These are phyloP conservation scores for Drepana arcuata DNA, from an alignment of 1,140 invertebrate species.

Conservation along the genomic window DNA sequence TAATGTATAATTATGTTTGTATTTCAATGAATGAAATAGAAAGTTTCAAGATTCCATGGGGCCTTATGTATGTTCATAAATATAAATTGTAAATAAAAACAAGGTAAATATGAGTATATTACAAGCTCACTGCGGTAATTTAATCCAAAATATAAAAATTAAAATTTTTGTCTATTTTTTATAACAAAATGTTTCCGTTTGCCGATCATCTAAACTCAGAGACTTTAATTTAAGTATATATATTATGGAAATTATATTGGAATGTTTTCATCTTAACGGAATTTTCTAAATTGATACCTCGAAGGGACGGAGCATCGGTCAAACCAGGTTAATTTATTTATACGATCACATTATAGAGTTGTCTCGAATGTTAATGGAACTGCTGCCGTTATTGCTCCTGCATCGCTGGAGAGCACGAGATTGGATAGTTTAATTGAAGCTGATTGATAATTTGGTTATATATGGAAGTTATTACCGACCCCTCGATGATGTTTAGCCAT, in stretches of 20 bases:
- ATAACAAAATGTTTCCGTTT: too few relatives aligned
- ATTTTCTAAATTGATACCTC: neutral
- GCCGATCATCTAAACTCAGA: too few relatives aligned
- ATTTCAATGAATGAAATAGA: too few relatives aligned
- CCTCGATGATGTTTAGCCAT: neutral
- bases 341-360: slow-evolving; percentile 5
- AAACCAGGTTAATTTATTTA: slow-evolving; percentile 11
- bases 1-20: too few relatives aligned
- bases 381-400: slow-evolving; percentile 27
- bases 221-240: neutral
- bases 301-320: neutral
- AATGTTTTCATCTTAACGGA: neutral
- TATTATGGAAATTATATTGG: neutral
- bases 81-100: too few relatives aligned
- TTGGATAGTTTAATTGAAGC: slow-evolving; percentile 27
- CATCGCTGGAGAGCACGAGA: slow-evolving; percentile 18
- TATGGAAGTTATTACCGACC: slow-evolving; percentile 23
- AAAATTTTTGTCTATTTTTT: too few relatives aligned
- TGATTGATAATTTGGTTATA: slow-evolving; percentile 36
- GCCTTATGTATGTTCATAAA: too few relatives aligned
- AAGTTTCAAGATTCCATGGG: too few relatives aligned
- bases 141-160: too few relatives aligned
- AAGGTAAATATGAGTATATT: too few relatives aligned
- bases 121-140: too few relatives aligned
- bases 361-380: slow-evolving; percentile 34